Conservation (phyloP, 2,888 invertebrate species). For the Drosophila mimetica region DNA sequence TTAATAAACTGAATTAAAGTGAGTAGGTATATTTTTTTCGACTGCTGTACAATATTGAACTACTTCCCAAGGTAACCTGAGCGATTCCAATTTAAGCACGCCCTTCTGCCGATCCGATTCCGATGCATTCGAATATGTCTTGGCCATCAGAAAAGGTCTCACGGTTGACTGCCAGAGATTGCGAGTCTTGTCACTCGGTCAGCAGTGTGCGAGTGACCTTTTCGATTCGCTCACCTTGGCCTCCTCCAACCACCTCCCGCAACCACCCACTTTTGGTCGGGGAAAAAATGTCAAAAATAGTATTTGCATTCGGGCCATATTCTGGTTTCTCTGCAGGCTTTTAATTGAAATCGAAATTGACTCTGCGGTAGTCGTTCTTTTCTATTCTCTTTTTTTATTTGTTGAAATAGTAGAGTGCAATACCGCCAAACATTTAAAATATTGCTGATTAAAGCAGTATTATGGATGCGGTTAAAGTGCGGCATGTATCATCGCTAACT, state of each 20-base stretch:
- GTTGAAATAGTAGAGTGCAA: background rate
- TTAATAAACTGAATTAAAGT: too few relatives aligned
- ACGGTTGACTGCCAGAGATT: slow-evolving; percentile 28
- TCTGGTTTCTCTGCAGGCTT: slow-evolving; percentile 7
- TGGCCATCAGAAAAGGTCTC: slow-evolving; percentile 21
- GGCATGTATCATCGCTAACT: slow-evolving; percentile 19
- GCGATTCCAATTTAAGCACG: slow-evolving; percentile 16
- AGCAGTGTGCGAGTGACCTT: slow-evolving; percentile 15
- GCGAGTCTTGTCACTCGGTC: slow-evolving; percentile 22
- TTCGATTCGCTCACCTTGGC: slow-evolving; percentile 23
- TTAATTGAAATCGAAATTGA: slow-evolving; percentile 64
- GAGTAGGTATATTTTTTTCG: too few relatives aligned
- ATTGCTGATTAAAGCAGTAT: background rate
- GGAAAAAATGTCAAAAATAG: slow-evolving; percentile 66
- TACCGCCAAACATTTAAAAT: background rate
- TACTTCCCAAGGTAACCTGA: background rate
- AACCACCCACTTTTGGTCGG: slow-evolving; percentile 32
- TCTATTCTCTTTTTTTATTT: background rate
- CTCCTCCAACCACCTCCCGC: too few relatives aligned
- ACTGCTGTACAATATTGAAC: background rate
- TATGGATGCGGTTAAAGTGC: background rate
- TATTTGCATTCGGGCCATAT: slow-evolving; percentile 60
- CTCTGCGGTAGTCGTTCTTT: slow-evolving; percentile 10
- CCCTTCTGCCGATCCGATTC: background rate
- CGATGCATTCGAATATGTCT: slow-evolving; percentile 20